phyloP scores from a whole-genome alignment of 2,797 vertebrate genomes.

The Glossophaga mutica region DNA sequence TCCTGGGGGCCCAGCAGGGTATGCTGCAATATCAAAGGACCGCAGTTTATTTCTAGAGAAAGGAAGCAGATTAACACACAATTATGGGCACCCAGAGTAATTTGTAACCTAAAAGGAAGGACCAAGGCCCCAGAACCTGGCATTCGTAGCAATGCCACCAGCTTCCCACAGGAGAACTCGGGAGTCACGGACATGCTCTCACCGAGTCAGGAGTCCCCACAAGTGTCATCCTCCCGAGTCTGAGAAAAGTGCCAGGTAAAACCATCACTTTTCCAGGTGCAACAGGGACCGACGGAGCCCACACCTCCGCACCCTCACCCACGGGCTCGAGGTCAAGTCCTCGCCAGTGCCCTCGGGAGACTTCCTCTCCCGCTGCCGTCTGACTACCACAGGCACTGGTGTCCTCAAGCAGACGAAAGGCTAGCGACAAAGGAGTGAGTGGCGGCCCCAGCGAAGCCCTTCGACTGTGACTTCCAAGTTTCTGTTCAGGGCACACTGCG shows the following conservation, averaged over 20 bases:
- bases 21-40: neutral
- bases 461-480: neutral
- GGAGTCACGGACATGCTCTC: neutral
- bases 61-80: neutral
- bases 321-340: neutral
- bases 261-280: neutral
- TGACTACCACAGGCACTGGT: neutral
- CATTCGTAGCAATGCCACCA: neutral
- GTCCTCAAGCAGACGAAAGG: neutral
- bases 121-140: neutral
- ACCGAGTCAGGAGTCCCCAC: neutral
- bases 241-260: neutral
- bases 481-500: constrained; percentile 35
- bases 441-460: neutral
- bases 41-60: neutral
- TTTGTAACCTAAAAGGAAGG: neutral
- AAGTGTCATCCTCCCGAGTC: neutral
- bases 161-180: neutral
- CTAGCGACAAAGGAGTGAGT: neutral
- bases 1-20: neutral
- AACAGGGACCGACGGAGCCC: neutral
- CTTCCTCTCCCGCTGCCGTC: neutral
- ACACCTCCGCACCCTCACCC: neutral
- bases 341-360: neutral
- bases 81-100: neutral